Conservation (phyloP, 92 coral and sea anemone species). For the Virgularia gustaviana region DNA sequence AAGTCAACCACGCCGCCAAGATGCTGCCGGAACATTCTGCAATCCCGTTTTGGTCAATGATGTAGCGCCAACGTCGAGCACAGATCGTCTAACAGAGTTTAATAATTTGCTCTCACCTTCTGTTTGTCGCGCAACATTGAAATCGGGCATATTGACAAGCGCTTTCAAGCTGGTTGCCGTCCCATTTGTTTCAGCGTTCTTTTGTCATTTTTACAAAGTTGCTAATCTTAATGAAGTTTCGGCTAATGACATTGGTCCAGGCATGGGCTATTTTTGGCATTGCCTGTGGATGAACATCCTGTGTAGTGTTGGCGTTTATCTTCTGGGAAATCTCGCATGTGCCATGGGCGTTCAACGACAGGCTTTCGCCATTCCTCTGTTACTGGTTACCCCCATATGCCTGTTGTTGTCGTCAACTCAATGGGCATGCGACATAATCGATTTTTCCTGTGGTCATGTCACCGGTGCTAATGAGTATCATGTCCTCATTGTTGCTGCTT, state of each 20-base stretch:
- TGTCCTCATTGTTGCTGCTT: constrained; percentile 21
- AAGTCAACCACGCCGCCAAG: background rate
- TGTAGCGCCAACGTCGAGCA: background rate
- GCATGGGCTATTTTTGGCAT: constrained; percentile 20
- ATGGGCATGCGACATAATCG: constrained; percentile 21
- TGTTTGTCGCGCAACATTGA: constrained; percentile 6
- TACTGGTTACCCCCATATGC: constrained; percentile 42
- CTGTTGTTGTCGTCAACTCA: constrained; percentile 35
- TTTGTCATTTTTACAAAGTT: constrained; percentile 22
- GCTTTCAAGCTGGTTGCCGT: constrained; percentile 38
- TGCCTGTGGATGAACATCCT: constrained; percentile 46
- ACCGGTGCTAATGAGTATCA: constrained; percentile 16
- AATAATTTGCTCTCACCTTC: background rate
- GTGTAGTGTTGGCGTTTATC: constrained; percentile 47
- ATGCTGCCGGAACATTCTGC: background rate
- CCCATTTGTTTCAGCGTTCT: constrained; percentile 45
- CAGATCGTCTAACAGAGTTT: constrained; percentile 30
- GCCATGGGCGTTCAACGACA: constrained; percentile 49
- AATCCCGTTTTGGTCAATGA: constrained; percentile 1
- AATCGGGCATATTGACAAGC: constrained; percentile 39
- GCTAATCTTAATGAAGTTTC: constrained; percentile 14
- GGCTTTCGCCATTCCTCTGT: constrained; percentile 49
- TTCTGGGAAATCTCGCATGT: constrained; percentile 47
- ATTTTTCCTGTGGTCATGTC: constrained; percentile 16
- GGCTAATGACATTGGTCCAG: constrained; percentile 10